phyloP scores from a whole-genome alignment of 2,797 vertebrate species.

The Allobates femoralis region DNA sequence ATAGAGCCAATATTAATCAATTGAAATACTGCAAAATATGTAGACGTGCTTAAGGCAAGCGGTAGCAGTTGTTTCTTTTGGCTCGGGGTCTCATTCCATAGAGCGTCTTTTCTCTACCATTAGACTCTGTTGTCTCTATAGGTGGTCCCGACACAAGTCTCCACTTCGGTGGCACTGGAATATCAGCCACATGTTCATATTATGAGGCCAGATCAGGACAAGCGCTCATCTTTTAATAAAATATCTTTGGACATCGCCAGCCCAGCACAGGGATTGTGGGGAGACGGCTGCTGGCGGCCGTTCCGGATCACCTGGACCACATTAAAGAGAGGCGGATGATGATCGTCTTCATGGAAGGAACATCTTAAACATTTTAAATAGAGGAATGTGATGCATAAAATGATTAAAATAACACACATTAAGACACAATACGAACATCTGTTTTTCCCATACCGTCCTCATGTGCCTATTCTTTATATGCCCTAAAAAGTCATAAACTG shows the following conservation, averaged over 20 bases:
- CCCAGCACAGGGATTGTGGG: slow-evolving; percentile 18
- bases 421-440: slow-evolving; percentile 38
- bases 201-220: slow-evolving; percentile 37
- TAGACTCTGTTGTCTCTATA: slow-evolving; percentile 23
- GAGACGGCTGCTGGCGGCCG: slow-evolving; percentile 27
- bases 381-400: slow-evolving; percentile 41
- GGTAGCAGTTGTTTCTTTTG: slow-evolving; percentile 29
- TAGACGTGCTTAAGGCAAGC: not conserved
- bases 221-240: slow-evolving; percentile 12
- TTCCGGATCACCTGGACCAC: slow-evolving; percentile 52
- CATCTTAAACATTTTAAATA: slow-evolving; percentile 45
- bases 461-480: not conserved
- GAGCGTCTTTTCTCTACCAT: not conserved
- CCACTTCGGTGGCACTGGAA: slow-evolving; percentile 41
- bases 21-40: not conserved
- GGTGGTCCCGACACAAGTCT: slow-evolving; percentile 36
- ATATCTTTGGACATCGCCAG: slow-evolving; percentile 15
- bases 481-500: not conserved
- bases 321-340: slow-evolving; percentile 53
- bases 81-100: slow-evolving; percentile 14
- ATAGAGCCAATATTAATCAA: not conserved
- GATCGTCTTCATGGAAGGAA: slow-evolving; percentile 40
- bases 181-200: slow-evolving; percentile 37
- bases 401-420: slow-evolving; percentile 43
- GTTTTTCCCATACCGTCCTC: slow-evolving; percentile 21